phyloP scores from a whole-genome alignment of 2,113 vertebrate genomes.

The Callipepla californica region DNA sequence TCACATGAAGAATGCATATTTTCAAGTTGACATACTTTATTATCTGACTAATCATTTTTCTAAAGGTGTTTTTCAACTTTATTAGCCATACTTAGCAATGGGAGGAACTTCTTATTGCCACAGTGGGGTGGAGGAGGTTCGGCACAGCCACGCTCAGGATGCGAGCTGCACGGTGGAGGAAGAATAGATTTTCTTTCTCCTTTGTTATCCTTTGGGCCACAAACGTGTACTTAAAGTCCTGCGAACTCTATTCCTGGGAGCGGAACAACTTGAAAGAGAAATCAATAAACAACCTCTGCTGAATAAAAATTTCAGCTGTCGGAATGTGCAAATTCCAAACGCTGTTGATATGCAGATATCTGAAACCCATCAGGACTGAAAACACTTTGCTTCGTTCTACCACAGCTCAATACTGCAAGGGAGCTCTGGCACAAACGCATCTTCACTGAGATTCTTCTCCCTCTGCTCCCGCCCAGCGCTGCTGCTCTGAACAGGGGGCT shows the following conservation, averaged over 20 bases:
- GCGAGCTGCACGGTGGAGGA: neutral
- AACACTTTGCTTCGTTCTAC: neutral
- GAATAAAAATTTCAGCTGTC: neutral
- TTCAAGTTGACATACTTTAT: slow-evolving; percentile 69
- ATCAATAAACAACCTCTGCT: neutral
- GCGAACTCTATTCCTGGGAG: neutral
- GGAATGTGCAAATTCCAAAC: neutral
- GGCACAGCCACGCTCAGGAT: neutral
- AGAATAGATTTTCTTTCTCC: neutral
- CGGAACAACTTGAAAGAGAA: neutral
- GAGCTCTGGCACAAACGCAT: neutral
- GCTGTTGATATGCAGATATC: neutral
- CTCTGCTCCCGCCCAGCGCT: neutral
- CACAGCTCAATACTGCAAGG: neutral
- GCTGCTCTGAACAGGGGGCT: neutral
- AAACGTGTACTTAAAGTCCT: neutral
- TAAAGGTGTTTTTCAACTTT: slow-evolving; percentile 72
- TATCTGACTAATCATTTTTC: slow-evolving; percentile 74
- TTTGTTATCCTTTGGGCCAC: neutral
- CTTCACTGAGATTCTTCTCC: neutral
- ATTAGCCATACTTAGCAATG: slow-evolving; percentile 63
- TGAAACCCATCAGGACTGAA: neutral
- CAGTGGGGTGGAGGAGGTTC: neutral
- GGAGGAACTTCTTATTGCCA: slow-evolving; percentile 44
- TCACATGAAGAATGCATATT: slow-evolving; percentile 70